Conservation (phyloP, 2,113 vertebrate genomes). For the Trichechus manatus region DNA sequence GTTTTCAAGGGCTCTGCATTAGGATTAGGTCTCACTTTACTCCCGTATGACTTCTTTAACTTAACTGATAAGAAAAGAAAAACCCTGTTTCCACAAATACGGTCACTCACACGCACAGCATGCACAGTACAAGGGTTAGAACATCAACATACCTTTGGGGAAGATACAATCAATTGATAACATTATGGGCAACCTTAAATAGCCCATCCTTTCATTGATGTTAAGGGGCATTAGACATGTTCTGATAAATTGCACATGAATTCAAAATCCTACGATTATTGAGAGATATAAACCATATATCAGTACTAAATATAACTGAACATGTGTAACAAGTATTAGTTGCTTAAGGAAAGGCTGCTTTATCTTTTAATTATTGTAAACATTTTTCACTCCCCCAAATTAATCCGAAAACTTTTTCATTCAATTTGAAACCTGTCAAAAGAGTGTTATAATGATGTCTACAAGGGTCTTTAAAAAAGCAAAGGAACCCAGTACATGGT, state of each 20-base stretch:
- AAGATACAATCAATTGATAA: neutral
- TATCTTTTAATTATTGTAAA: constrained; percentile 33
- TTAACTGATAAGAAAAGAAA: neutral
- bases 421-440: constrained; percentile 24
- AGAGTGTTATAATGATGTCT: neutral
- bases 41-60: neutral
- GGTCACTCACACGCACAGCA: neutral
- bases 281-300: neutral
- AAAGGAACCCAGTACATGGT: neutral
- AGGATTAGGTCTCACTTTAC: neutral
- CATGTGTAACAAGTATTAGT: neutral
- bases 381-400: neutral
- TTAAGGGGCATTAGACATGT: neutral
- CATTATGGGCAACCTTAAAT: neutral
- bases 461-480: neutral
- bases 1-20: too few relatives aligned
- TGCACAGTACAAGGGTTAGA: neutral
- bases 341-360: neutral
- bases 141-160: neutral
- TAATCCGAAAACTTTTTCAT: constrained; percentile 56
- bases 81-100: neutral
- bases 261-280: neutral
- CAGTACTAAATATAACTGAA: neutral
- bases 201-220: neutral
- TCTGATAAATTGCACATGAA: neutral